Conservation (phyloP, 1,140 invertebrate species). For the Aplysia californica region DNA sequence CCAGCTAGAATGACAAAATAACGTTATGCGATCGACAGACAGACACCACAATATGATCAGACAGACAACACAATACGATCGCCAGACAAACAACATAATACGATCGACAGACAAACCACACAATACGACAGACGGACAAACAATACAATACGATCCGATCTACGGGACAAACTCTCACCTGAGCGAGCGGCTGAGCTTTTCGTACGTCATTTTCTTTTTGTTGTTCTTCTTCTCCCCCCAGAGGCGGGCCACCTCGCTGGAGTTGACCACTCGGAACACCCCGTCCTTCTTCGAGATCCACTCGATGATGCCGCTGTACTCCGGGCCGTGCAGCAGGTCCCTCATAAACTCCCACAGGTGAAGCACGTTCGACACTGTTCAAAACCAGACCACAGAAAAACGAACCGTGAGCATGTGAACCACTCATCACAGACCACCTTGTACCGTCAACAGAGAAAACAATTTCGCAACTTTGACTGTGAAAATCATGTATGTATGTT, state of each 20-base stretch:
- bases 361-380: constrained; percentile 56
- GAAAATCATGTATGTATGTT: neutral
- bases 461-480: neutral
- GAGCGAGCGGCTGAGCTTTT: constrained; percentile 93
- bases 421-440: neutral
- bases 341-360: constrained; percentile 66
- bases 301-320: constrained; percentile 70
- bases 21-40: too few species aligned
- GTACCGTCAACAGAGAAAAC: too few species aligned
- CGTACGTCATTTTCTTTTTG: constrained; percentile 92
- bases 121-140: too few species aligned
- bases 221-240: constrained; percentile 86
- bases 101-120: too few species aligned
- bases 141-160: too few species aligned
- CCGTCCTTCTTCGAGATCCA: constrained; percentile 90
- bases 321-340: constrained; percentile 53
- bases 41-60: too few species aligned
- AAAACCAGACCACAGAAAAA: neutral
- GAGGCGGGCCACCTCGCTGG: constrained; percentile 86
- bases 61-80: too few species aligned
- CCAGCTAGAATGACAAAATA: too few species aligned
- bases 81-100: too few species aligned
- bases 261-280: constrained; percentile 89
- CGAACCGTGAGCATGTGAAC: neutral
- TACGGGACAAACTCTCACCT: constrained; percentile 74